Evolutionary conservation across 2,113 vertebrate species (phyloP), one percentile per base, ranked within the genome.

Genomic region (Ancistrus triradiatus): DNA sequence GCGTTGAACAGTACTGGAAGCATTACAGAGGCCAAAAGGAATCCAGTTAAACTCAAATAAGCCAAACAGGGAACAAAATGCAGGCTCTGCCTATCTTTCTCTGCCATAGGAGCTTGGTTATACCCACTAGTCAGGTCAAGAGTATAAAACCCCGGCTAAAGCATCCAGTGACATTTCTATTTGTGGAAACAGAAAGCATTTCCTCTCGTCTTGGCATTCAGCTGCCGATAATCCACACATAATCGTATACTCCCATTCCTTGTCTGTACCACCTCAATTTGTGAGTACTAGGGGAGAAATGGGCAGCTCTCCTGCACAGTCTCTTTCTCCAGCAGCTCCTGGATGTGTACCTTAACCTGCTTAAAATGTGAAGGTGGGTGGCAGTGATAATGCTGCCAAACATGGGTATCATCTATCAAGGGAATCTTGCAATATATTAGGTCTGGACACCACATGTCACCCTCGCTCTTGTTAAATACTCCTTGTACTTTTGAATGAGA

Each of bases 101-200:
- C 37, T 5, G 35, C 3, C 13, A 7, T 24, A 7, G 37, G 35
- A 6, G 52, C 60, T 14, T 40, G 47, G 5, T 52, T 51, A 25
- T 63, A 63, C 3, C 47, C 60, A 40, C 60, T 63, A 6, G 60
- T 22, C 19, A 52, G 3, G 9, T 63, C 47, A 4, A 63, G 31
- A 0, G 47, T 51, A 3, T 14, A 38, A 38, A 51, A 63, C 59
- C 2, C 60, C 47, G 18, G 25, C 31, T 10, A 51, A 53, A 13
- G 61, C 61, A 43, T 64, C 49, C n/a, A 62, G n/a, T 2, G 28
- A 21, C 19, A 24, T 28, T 14, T 62, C 59, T 14, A 62, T 50
- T 6, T 31, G 9, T 37, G 44, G 59, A 2, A 62, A 22, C 4
- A 6, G 59, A 15, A 62, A 21, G 59, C 59, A 49, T 49, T 44